These are phyloP conservation scores for Nomada fucata DNA, from an alignment of 2,888 invertebrate species.

Conservation along the genomic window DNA sequence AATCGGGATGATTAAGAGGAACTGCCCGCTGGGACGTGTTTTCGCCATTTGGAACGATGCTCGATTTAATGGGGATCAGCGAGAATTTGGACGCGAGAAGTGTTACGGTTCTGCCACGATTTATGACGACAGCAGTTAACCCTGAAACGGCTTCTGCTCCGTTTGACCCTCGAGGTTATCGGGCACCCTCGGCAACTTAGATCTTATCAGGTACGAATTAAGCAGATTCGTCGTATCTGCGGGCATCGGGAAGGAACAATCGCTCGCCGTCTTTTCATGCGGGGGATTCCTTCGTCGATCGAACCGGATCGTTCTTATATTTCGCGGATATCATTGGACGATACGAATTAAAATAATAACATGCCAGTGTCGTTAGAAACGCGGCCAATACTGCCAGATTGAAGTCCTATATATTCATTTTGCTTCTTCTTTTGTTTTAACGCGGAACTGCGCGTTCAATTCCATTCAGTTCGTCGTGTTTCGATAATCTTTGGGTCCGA, in stretches of 20 bases:
- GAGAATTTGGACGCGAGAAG: background rate
- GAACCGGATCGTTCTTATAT: background rate
- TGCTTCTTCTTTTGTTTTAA: no score
- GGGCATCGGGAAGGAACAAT: background rate
- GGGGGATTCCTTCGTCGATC: background rate
- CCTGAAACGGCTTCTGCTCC: conserved; percentile 13
- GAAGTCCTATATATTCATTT: no score
- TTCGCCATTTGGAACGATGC: background rate
- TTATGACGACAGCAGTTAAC: conserved; percentile 28
- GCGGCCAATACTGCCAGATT: no score
- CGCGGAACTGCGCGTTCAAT: no score
- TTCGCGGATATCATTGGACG: no score
- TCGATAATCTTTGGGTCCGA: no score
- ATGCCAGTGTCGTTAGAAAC: no score
- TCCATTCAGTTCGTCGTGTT: no score
- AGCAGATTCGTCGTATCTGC: conserved; percentile 1
- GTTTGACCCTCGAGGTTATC: conserved; percentile 15
- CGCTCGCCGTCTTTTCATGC: background rate
- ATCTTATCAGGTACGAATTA: conserved; percentile 26
- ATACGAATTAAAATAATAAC: no score
- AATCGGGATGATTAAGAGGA: conserved; percentile 3
- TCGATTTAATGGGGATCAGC: conserved; percentile 5
- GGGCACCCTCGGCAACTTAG: background rate
- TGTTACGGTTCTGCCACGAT: background rate
- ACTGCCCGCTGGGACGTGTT: background rate